phyloP scores from a whole-genome alignment of 2,888 invertebrate genomes.

The Ophion obscuratus region DNA sequence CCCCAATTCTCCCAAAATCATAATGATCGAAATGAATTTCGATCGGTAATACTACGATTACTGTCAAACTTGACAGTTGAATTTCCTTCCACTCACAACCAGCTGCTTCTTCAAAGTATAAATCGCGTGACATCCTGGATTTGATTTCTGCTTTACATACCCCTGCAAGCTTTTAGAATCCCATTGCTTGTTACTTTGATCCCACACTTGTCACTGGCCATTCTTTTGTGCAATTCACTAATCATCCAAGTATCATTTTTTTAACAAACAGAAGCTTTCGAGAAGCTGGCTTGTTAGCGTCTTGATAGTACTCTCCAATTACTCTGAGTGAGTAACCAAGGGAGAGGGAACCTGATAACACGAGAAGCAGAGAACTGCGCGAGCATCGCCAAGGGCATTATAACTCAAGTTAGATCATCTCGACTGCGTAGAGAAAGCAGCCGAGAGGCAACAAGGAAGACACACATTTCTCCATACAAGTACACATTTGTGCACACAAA shows the following conservation, averaged over 20 bases:
- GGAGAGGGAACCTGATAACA: slow-evolving; percentile 32
- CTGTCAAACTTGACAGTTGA: neutral
- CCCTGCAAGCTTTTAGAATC: too few relatives aligned
- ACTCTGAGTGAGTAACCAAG: neutral
- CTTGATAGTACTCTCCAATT: slow-evolving; percentile 54
- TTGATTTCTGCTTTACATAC: too few relatives aligned
- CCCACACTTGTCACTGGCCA: neutral
- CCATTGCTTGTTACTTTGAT: too few relatives aligned
- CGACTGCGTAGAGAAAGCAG: slow-evolving; percentile 38
- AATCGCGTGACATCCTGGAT: too few relatives aligned
- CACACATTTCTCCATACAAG: neutral
- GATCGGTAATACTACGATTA: neutral
- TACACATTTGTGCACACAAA: slow-evolving; percentile 21
- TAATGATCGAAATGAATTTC: neutral
- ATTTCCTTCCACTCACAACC: neutral
- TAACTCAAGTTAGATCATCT: slow-evolving; percentile 48
- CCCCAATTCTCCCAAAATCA: neutral
- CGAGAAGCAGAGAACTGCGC: slow-evolving; percentile 58
- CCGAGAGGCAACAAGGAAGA: slow-evolving; percentile 17
- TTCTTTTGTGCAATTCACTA: neutral
- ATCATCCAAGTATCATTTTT: neutral
- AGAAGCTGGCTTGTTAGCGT: slow-evolving; percentile 6
- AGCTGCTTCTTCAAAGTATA: too few relatives aligned
- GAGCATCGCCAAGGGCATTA: slow-evolving; percentile 55
- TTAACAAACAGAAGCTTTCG: slow-evolving; percentile 13